A percentile compares a stretch with the other conserved stretches of the same genome.
These are phyloP conservation scores for Hirudo medicinalis DNA, from an alignment of 1,140 invertebrate genomes.

Conservation along the genomic window DNA sequence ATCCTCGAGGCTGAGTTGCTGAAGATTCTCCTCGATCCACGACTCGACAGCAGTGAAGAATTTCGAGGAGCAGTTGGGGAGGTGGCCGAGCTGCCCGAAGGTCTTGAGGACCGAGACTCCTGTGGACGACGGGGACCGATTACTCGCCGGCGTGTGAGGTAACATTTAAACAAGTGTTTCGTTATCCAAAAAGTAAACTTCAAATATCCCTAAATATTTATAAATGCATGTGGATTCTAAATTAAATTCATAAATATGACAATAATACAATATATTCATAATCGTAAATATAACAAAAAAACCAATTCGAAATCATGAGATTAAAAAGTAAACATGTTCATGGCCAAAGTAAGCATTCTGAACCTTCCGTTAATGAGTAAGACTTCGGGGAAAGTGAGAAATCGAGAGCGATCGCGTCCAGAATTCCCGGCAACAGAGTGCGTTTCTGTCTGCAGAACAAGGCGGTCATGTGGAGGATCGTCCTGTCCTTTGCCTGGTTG, in stretches of 20 bases:
- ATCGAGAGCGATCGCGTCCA: conserved; percentile 49
- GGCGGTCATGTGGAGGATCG: conserved; percentile 49
- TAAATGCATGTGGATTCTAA: no score
- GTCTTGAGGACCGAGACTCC: conserved; percentile 45
- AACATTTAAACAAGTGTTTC: not conserved
- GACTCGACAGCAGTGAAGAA: conserved; percentile 52
- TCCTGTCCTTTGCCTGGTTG: conserved; percentile 41
- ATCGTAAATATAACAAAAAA: no score
- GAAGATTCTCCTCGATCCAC: conserved; percentile 48
- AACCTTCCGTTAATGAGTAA: not conserved
- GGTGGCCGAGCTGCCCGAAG: conserved; percentile 52
- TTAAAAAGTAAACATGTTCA: no score
- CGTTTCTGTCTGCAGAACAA: conserved; percentile 51
- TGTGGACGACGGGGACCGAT: not conserved
- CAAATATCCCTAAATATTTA: no score
- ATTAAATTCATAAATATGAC: no score
- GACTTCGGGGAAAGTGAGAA: conserved; percentile 32
- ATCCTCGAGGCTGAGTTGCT: conserved; percentile 49
- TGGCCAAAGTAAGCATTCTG: not conserved
- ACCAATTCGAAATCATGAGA: no score
- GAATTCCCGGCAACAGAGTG: conserved; percentile 47
- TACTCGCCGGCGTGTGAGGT: not conserved
- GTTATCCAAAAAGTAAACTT: no score
- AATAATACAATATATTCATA: no score
- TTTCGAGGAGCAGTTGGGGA: conserved; percentile 43